Conservation (phyloP, 2,797 vertebrate genomes). For the Antennarius maculatus region DNA sequence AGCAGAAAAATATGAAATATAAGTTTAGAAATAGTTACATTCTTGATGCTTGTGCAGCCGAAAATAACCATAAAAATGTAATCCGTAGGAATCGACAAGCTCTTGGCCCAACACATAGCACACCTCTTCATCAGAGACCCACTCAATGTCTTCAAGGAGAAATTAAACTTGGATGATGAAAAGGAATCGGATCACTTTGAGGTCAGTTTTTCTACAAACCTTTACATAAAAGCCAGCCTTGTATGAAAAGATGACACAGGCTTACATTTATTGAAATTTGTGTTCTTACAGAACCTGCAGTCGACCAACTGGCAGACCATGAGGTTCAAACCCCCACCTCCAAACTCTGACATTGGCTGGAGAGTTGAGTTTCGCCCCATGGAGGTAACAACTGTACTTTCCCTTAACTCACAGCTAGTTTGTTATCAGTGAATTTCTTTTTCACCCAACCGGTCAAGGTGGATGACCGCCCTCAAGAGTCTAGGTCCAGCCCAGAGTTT, state of each 20-base stretch:
- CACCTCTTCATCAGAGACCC: constrained; percentile 99
- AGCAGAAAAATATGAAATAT: background rate
- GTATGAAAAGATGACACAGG: background rate
- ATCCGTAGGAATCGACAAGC: constrained; percentile 92
- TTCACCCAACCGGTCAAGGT: no score
- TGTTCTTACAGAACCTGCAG: constrained; percentile 90
- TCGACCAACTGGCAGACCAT: constrained; percentile 99
- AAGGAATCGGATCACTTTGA: constrained; percentile 99
- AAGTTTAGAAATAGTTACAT: background rate
- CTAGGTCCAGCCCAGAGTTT: no score
- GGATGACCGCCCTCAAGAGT: no score
- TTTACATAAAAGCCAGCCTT: background rate
- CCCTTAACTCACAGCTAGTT: no score
- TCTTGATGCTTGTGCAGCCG: no score
- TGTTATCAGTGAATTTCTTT: no score
- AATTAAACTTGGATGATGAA: constrained; percentile 94
- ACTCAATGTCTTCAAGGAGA: constrained; percentile 93
- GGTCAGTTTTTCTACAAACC: constrained; percentile 70
- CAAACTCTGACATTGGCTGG: constrained; percentile 99
- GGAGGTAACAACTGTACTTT: constrained; percentile 85
- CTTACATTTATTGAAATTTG: background rate
- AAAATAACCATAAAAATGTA: background rate
- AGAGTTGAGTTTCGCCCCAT: constrained; percentile 98
- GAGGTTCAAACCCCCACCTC: constrained; percentile 98
- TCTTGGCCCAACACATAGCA: constrained; percentile 96